A percentile compares a stretch with the other conserved stretches of the same genome.
Evolutionary conservation across 2,797 vertebrate genomes (phyloP).

Genomic region (Eulemur rubriventer): DNA sequence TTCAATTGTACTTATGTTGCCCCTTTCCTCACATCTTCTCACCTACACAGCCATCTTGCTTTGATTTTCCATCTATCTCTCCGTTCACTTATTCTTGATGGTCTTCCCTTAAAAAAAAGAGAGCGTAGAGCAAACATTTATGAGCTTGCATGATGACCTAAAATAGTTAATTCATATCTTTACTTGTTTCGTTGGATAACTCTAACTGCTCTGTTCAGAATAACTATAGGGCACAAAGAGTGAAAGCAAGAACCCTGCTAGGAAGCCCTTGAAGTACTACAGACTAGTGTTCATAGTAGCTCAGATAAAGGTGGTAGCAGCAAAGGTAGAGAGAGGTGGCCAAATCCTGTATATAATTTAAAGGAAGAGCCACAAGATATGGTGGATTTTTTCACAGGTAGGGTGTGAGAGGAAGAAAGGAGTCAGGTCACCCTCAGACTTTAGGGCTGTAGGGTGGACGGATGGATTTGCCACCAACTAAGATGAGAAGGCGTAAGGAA

Average conservation of each 20-base stretch:
- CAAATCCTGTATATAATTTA: background rate
- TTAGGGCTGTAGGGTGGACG: background rate
- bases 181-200: background rate
- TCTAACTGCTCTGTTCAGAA: background rate
- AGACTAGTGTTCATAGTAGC: background rate
- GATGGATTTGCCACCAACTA: background rate
- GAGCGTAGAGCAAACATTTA: background rate
- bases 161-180: background rate
- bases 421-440: background rate
- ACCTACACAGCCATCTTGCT: background rate
- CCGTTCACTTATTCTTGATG: background rate
- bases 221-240: background rate
- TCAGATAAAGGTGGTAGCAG: background rate
- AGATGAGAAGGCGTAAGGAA: background rate
- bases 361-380: background rate
- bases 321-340: background rate
- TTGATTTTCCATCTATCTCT: background rate
- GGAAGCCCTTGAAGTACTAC: background rate
- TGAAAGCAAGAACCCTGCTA: background rate
- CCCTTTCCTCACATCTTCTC: background rate
- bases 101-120: background rate
- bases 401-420: rapidly evolving
- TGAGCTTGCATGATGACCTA: background rate
- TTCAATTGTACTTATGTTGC: background rate
- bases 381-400: background rate